Conservation (phyloP, 2,797 vertebrate genomes). For the Hemitrygon akajei region DNA sequence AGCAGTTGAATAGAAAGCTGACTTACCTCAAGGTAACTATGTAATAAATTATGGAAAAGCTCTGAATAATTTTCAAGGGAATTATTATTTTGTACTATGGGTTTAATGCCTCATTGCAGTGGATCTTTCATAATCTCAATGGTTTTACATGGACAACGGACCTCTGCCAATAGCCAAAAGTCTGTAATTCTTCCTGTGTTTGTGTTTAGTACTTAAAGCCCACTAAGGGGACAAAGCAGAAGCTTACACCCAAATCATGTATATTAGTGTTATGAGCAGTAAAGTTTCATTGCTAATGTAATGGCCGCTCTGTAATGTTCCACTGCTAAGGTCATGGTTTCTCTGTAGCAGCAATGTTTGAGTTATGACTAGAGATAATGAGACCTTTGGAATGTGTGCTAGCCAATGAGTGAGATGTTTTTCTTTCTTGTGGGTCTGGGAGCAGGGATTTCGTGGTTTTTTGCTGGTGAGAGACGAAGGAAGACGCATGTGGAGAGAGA, state of each 20-base stretch:
- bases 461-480: no score
- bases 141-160: neutral
- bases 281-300: no score
- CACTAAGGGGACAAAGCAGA: neutral
- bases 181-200: neutral
- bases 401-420: no score
- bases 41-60: neutral
- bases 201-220: neutral
- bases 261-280: no score
- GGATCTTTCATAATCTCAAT: neutral
- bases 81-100: neutral
- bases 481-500: no score
- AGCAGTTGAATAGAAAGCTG: neutral
- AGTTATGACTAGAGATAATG: no score
- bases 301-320: no score
- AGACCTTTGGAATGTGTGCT: no score
- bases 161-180: neutral
- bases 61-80: neutral
- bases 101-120: neutral
- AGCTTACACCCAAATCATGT: neutral
- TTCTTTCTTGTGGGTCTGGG: no score
- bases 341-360: no score
- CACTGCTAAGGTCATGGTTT: no score
- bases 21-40: neutral
- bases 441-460: no score